Evolutionary conservation across 2,113 vertebrate genomes (phyloP).

Genomic region (Tetrax tetrax): DNA sequence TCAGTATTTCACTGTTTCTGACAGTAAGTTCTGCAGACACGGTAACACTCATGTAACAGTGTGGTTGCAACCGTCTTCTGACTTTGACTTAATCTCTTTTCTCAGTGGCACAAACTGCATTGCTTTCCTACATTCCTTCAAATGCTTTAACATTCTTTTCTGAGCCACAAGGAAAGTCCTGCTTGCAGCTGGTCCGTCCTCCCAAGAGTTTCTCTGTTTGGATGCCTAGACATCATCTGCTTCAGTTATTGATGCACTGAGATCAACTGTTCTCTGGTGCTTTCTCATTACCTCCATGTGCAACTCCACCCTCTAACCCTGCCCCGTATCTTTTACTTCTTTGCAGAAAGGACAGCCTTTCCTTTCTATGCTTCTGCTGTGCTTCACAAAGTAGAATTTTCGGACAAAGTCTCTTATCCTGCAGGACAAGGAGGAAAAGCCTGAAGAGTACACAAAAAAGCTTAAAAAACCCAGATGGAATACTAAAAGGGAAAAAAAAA

Average conservation of each 20-base stretch:
- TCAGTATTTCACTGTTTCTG: background rate
- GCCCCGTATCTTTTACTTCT: background rate
- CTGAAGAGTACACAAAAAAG: background rate
- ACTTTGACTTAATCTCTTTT: background rate
- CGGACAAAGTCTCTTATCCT: background rate
- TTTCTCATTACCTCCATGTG: background rate
- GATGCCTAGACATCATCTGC: background rate
- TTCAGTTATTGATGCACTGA: background rate
- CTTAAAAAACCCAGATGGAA: background rate
- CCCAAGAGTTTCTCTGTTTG: no score
- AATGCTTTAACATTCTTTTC: fast-evolving
- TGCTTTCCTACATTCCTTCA: background rate
- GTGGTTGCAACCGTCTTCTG: background rate
- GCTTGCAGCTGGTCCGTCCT: background rate
- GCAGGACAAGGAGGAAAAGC: background rate
- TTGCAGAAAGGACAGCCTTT: background rate
- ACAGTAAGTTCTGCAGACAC: background rate
- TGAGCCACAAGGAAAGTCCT: fast-evolving
- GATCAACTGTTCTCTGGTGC: fast-evolving
- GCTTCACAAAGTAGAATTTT: background rate
- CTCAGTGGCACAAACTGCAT: background rate
- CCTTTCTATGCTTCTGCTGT: background rate
- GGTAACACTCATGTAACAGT: fast-evolving
- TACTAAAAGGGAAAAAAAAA: background rate
- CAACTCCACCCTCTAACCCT: background rate